phyloP scores from a whole-genome alignment of 2,888 invertebrate genomes.

The Tenthredo mesomela region DNA sequence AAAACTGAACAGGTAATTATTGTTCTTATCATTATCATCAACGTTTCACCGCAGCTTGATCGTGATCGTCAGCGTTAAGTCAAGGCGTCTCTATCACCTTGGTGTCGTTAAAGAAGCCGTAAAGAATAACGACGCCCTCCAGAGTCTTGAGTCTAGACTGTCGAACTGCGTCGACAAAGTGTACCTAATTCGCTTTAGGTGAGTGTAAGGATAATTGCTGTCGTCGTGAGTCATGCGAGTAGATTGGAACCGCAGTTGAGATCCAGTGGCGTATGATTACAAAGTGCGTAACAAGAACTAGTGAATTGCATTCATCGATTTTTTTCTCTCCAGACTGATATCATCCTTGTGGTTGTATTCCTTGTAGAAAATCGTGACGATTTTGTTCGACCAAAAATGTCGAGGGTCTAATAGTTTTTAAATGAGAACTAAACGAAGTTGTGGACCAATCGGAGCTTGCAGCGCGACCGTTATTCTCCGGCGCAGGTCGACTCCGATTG shows the following conservation, averaged over 20 bases:
- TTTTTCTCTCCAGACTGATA: background rate
- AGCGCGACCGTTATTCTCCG: background rate
- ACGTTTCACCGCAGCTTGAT: background rate
- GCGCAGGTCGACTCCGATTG: background rate
- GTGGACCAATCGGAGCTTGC: background rate
- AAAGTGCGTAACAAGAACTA: background rate
- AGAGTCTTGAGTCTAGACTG: constrained; percentile 18
- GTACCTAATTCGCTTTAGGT: constrained; percentile 34
- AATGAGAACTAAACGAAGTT: background rate
- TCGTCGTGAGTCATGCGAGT: constrained; percentile 33
- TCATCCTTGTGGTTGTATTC: background rate
- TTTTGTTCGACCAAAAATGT: background rate
- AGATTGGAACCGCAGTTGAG: background rate
- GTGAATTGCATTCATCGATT: background rate
- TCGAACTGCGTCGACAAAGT: constrained; percentile 29
- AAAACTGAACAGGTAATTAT: background rate
- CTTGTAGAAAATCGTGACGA: background rate
- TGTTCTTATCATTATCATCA: background rate
- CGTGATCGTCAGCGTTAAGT: background rate
- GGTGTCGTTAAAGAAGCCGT: constrained; percentile 29
- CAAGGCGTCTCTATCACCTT: constrained; percentile 8
- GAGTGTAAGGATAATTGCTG: constrained; percentile 18
- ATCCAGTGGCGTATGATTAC: constrained; percentile 11
- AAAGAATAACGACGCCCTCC: constrained; percentile 38
- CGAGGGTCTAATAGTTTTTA: background rate